phyloP scores from a whole-genome alignment of 2,113 vertebrate genomes.

The Micronisus gabar region DNA sequence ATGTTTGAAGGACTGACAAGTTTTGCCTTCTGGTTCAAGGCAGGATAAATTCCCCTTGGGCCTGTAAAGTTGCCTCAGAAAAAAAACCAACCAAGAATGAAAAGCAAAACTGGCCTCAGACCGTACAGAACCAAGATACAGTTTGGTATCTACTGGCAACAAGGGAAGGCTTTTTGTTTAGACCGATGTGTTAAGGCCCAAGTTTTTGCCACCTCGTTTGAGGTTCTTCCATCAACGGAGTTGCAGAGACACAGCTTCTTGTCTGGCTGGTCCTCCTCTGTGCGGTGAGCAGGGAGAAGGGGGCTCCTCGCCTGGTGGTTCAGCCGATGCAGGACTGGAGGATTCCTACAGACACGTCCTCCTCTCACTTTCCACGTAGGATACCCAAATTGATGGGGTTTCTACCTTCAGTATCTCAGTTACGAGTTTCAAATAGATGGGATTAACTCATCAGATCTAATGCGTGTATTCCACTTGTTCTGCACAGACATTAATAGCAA shows the following conservation, averaged over 20 bases:
- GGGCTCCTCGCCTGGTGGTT: neutral
- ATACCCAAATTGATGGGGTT: neutral
- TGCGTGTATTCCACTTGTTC: neutral
- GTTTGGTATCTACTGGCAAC: neutral
- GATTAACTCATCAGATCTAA: neutral
- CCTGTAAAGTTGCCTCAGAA: neutral
- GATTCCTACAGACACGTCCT: fast-evolving
- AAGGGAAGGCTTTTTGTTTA: neutral
- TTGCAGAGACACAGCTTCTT: neutral
- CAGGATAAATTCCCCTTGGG: neutral
- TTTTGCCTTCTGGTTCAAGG: neutral
- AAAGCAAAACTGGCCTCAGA: neutral
- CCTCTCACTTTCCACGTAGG: fast-evolving
- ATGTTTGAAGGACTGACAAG: neutral
- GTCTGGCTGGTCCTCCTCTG: neutral
- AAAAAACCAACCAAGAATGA: neutral
- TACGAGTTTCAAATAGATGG: neutral
- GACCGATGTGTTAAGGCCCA: neutral
- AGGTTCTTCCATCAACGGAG: neutral
- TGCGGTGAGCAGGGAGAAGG: neutral
- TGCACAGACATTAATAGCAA: neutral
- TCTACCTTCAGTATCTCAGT: neutral
- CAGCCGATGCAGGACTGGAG: neutral
- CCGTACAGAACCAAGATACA: neutral
- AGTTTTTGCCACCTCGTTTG: neutral